Evolutionary conservation across 2,888 invertebrate species (phyloP).

Genomic region (Eulithis prunata): DNA sequence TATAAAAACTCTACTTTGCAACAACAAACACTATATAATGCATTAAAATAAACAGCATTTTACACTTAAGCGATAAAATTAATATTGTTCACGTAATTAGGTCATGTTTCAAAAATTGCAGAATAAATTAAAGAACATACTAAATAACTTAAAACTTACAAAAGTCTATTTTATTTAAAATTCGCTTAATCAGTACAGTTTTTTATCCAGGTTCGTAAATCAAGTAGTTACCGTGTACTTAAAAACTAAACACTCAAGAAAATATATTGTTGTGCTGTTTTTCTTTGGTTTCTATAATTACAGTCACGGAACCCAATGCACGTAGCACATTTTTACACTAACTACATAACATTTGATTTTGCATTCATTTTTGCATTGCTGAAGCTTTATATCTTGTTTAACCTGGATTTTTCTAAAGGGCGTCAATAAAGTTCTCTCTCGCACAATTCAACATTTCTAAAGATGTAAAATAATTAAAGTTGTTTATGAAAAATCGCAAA

Average conservation of each 20-base stretch:
- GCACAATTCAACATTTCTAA: too few relatives aligned
- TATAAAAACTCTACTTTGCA: too few relatives aligned
- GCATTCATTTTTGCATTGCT: too few relatives aligned
- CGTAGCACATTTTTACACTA: not conserved
- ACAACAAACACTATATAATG: not conserved
- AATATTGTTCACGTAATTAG: not conserved
- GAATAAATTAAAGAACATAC: not conserved
- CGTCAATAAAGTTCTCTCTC: too few relatives aligned
- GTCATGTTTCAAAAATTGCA: not conserved
- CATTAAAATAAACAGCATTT: not conserved
- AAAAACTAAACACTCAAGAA: not conserved
- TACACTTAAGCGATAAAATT: not conserved
- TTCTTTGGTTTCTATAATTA: slow-evolving; percentile 1
- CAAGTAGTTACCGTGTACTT: not conserved
- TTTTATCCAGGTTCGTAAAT: not conserved
- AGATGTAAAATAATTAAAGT: too few relatives aligned
- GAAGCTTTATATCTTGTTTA: too few relatives aligned
- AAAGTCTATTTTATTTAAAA: not conserved
- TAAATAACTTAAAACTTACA: not conserved
- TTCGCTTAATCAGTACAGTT: not conserved
- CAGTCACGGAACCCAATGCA: not conserved
- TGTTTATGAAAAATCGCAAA: too few relatives aligned
- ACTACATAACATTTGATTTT: too few relatives aligned
- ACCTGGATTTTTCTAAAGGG: too few relatives aligned
- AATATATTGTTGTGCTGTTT: not conserved